Conservation (phyloP, 1,140 invertebrate genomes). For the Drosophila serrata region DNA sequence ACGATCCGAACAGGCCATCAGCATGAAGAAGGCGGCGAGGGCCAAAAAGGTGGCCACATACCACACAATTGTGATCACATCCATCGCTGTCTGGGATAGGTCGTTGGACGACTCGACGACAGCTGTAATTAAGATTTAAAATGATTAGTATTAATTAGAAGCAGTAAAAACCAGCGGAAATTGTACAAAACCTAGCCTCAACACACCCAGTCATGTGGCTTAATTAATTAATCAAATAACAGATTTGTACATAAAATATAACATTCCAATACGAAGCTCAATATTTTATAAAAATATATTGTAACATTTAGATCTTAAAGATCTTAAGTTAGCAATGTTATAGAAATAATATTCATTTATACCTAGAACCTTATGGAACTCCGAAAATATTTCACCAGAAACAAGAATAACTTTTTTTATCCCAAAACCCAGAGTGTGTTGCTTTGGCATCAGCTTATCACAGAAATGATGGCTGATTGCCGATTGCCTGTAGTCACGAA, state of each 20-base stretch:
- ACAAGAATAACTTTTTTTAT: not conserved
- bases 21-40: conserved; percentile 80
- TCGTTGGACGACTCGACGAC: conserved; percentile 66
- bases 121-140: conserved; percentile 25
- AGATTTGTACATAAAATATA: not conserved
- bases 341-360: not conserved
- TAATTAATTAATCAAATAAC: conserved; percentile 5
- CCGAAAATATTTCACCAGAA: conserved; percentile 7
- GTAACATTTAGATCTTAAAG: not conserved
- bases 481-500: conserved; percentile 33
- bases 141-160: conserved; percentile 12
- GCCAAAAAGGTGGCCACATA: conserved; percentile 84
- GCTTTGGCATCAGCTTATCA: conserved; percentile 13
- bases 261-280: not conserved
- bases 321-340: no score
- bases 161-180: not conserved
- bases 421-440: conserved; percentile 1
- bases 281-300: conserved; percentile 4
- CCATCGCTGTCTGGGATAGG: conserved; percentile 84
- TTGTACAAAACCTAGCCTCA: not conserved
- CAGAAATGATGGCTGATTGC: not conserved
- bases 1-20: conserved; percentile 84
- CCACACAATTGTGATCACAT: conserved; percentile 84
- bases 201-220: not conserved
- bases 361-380: conserved; percentile 1